Evolutionary conservation across 2,888 invertebrate species (phyloP), one percentile per base, ranked within the genome.

Genomic region (Stenolophus ochropezus): DNA sequence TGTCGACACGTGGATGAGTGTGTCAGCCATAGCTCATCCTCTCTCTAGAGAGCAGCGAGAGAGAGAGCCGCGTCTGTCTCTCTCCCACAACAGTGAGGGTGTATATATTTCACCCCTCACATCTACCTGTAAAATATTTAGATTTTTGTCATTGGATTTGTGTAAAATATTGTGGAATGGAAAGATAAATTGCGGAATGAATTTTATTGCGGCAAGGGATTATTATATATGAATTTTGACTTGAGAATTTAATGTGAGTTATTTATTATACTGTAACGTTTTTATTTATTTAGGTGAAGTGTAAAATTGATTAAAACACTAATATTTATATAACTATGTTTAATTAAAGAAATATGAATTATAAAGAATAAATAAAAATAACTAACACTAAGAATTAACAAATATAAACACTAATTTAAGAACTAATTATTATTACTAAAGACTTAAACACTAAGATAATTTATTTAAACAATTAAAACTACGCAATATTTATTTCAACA

Each of bases 121-220:
- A 11, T 8, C 65, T 11, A 11, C 20, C 61, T 69, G 69, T 69
- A 69, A 69, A 69, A 69, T 69, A 69, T 69, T 69, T 69, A 69
- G 69, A 69, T 69, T 69, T 69, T 69, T 69, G 69, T 69, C 69
- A 69, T 69, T 69, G 69, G 69, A 69, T 69, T 69, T 69, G 69
- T 69, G 42, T 69, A 69, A 69, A 69, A 69, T 69, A 69, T 69
- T 69, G 69, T 69, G 42, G 69, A 69, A 42, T 69, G 69, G 27
- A 69, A 69, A 69, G 69, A 69, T 69, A 69, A 69, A 69, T 69
- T 69, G 69, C 42, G 33, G 42, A 69, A 69, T 69, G 69, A 69
- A 69, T 69, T 69, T 69, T 69, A 69, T 69, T 69, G 69, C 42
- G 69, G 42, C 5, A 16, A 18, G 1, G 42, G 21, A 69, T 69